Conservation (phyloP, 1,140 invertebrate species). For the Eciton burchellii region DNA sequence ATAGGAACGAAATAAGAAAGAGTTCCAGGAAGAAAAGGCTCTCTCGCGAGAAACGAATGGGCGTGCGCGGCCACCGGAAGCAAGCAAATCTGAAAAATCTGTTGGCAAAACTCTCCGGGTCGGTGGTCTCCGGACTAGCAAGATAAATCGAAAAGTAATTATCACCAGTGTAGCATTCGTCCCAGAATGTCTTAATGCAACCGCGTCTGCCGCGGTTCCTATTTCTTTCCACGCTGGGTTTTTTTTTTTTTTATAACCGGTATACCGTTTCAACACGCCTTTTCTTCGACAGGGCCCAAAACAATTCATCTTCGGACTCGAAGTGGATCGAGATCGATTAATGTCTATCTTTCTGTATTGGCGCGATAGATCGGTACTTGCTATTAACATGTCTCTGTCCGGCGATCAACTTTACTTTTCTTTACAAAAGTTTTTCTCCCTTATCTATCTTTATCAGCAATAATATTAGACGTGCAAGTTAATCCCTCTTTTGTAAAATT, state of each 20-base stretch:
- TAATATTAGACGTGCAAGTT: too few relatives aligned
- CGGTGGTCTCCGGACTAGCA: constrained; percentile 77
- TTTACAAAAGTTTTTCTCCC: too few relatives aligned
- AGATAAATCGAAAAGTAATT: constrained; percentile 83
- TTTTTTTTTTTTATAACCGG: too few relatives aligned
- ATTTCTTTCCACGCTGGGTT: too few relatives aligned
- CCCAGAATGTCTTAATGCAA: constrained; percentile 64
- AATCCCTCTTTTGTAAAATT: too few relatives aligned
- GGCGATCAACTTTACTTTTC: too few relatives aligned
- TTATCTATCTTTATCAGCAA: too few relatives aligned
- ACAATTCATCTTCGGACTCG: neutral
- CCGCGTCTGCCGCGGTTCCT: neutral
- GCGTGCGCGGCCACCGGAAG: constrained; percentile 77
- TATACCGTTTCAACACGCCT: too few relatives aligned
- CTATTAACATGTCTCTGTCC: too few relatives aligned
- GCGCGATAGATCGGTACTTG: too few relatives aligned
- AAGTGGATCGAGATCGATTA: neutral
- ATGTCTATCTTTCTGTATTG: too few relatives aligned
- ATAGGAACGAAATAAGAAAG: constrained; percentile 45
- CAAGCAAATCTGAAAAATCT: constrained; percentile 76
- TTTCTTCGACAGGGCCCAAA: too few relatives aligned
- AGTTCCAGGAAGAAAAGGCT: constrained; percentile 49
- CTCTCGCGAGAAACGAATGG: constrained; percentile 48
- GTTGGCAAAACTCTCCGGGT: constrained; percentile 77
- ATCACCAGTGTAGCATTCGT: constrained; percentile 44